Evolutionary conservation across 2,797 vertebrate species (phyloP), one percentile per base, ranked within the genome.

Genomic region (Echiichthys vipera): DNA sequence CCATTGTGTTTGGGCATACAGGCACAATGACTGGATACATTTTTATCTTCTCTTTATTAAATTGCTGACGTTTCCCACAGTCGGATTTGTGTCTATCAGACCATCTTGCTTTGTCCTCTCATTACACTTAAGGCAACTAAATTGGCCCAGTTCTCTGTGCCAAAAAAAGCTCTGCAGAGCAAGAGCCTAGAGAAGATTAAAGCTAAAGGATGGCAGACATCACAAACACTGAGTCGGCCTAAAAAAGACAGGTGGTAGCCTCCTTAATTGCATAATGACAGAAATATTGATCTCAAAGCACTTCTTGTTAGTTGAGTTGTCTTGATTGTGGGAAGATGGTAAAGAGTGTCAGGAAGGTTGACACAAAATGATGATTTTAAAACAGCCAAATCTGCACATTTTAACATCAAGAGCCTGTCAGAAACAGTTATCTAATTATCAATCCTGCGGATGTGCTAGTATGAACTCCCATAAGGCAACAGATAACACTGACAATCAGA

Each of bases 191-290:
- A 81, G 77, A 68, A 76, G 81, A 89, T 89, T 89, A 89, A 73
- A 78, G 72, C 67, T 50, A 68, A 40, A 78, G 77, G 71, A 84
- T 22, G 47, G 74, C 82, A 87, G 84, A 85, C 74, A 71, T 83
- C 75, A 86, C 84, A 78, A 80, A 86, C 61, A 74, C 74, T 75
- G 82, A 87, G 81, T 86, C 78, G n/a, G 53, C 22, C 66, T 49
- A 30, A 39, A 74, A 59, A 49, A 62, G 67, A 83, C 84, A 61
- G 65, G 65, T 51, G 68, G 62, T 37, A 55, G 72, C 43, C 61
- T 74, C 58, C 76, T 65, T 80, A 74, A 80, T 80, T 82, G 62
- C 54, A 69, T 77, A 62, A 27, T n/a, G 71, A 79, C 36, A 71
- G 50, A 77, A 50, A 61, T 50, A 53, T 50, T 51, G 53, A 61